These are phyloP conservation scores for Taenioides sp. DNA, from an alignment of 2,797 vertebrate species.

Conservation along the genomic window DNA sequence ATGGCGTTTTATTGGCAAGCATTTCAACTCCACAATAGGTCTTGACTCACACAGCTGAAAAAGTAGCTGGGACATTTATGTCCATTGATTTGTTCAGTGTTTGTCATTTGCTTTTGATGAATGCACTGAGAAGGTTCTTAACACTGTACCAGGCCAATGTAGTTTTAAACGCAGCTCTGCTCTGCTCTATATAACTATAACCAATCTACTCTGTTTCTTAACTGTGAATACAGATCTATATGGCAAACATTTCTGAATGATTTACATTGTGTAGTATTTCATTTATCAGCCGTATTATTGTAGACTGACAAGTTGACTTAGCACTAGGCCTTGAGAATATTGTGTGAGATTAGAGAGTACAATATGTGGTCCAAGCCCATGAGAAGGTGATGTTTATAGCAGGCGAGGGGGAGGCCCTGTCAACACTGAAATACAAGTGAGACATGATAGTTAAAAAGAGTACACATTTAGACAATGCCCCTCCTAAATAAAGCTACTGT, in stretches of 20 bases:
- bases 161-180: constrained; percentile 33
- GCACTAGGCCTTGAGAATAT: not conserved
- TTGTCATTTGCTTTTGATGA: constrained; percentile 48
- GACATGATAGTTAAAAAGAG: not conserved
- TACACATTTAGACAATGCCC: not conserved
- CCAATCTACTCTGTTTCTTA: not conserved
- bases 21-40: constrained; percentile 31
- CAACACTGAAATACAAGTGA: constrained; percentile 4
- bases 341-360: not conserved
- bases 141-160: constrained; percentile 20
- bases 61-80: constrained; percentile 41
- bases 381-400: constrained; percentile 5
- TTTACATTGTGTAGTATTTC: not conserved
- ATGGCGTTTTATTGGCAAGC: constrained; percentile 59
- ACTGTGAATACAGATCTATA: constrained; percentile 1
- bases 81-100: constrained; percentile 39
- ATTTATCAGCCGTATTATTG: constrained; percentile 5
- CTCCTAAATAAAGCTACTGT: not conserved
- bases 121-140: constrained; percentile 23
- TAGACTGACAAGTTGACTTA: constrained; percentile 7
- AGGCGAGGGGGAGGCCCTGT: not conserved
- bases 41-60: constrained; percentile 32
- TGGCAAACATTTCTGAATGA: not conserved
- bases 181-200: constrained; percentile 24
- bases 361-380: constrained; percentile 2